A percentile compares a stretch with the other conserved stretches of the same genome.
Evolutionary conservation across 2,113 vertebrate genomes (phyloP).

Genomic region (Marmota flaviventris): DNA sequence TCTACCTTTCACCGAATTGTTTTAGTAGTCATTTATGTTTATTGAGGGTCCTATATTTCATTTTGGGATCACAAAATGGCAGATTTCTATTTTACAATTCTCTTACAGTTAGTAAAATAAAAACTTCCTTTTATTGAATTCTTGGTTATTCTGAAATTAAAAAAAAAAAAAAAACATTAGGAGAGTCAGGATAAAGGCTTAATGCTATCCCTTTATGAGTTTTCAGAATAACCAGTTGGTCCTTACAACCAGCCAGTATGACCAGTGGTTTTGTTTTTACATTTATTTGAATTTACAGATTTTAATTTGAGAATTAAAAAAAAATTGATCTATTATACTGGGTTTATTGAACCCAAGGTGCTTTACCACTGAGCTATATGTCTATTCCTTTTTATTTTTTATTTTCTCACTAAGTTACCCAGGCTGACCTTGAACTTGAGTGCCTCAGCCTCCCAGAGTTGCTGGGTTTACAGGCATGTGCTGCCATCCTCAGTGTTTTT

Average conservation of each 20-base stretch:
- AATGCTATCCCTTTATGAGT: neutral
- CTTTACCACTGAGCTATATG: no score
- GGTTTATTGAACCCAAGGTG: no score
- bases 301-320: neutral
- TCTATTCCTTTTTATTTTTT: no score
- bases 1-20: neutral
- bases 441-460: no score
- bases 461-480: no score
- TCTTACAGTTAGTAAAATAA: neutral
- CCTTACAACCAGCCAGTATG: neutral
- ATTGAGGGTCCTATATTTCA: neutral
- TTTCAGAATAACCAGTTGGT: slow-evolving; percentile 4
- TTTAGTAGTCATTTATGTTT: neutral
- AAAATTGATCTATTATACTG: no score
- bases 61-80: neutral
- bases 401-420: no score
- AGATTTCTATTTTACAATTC: neutral
- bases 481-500: neutral
- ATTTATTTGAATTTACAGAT: neutral
- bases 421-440: no score
- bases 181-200: neutral
- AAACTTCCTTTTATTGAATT: neutral
- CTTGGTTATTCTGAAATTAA: neutral
- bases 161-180: neutral
- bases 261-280: neutral